These are phyloP conservation scores for Empidonax alnorum DNA, from an alignment of 2,113 vertebrate species.

Conservation along the genomic window DNA sequence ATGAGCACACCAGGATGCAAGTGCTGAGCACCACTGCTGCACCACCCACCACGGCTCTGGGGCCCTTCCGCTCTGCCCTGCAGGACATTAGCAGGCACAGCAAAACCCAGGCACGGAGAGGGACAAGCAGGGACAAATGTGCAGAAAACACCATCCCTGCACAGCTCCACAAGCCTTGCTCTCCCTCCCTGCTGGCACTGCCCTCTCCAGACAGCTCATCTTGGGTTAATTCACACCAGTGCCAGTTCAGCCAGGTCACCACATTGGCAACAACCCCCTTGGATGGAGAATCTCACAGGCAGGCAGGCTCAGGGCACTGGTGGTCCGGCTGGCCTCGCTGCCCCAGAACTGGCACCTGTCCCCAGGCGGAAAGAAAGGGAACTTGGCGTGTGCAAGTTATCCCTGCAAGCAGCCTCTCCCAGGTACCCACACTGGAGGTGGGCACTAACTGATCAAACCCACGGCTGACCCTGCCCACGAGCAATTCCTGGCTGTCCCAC, in stretches of 20 bases:
- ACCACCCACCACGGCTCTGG: neutral
- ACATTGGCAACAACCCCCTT: neutral
- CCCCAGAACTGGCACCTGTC: neutral
- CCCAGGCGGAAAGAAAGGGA: neutral
- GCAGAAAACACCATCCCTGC: neutral
- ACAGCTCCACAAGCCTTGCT: neutral
- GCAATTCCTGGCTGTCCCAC: neutral
- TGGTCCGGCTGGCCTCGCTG: neutral
- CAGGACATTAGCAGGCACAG: neutral
- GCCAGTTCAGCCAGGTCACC: neutral
- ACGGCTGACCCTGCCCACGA: neutral
- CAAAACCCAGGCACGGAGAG: neutral
- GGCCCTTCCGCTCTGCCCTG: neutral
- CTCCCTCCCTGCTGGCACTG: neutral
- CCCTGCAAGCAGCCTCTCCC: neutral
- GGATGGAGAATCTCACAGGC: neutral
- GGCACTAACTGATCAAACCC: fast-evolving
- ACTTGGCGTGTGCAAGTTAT: fast-evolving
- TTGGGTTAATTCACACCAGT: neutral
- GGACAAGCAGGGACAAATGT: neutral
- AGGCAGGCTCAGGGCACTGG: neutral
- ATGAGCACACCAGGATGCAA: neutral
- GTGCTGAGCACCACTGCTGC: neutral
- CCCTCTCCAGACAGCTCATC: neutral
- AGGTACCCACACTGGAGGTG: fast-evolving